Evolutionary conservation across 2,797 vertebrate species (phyloP).

Genomic region (Pelodytes ibericus): DNA sequence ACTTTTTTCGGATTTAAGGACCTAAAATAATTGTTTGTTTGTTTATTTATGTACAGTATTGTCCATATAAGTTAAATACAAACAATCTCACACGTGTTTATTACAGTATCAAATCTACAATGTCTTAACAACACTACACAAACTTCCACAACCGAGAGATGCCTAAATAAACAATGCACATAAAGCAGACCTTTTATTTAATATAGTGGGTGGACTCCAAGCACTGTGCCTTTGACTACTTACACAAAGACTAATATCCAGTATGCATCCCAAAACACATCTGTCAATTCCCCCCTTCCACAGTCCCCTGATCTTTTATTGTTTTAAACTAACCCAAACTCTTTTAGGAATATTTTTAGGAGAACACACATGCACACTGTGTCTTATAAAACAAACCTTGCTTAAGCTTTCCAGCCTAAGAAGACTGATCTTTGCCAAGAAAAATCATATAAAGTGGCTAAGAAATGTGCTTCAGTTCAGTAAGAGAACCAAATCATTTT

Average conservation of each 20-base stretch:
- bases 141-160: neutral
- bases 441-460: conserved; percentile 54
- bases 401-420: conserved; percentile 44
- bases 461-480: conserved; percentile 59
- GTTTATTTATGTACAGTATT: neutral
- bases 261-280: neutral
- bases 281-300: neutral
- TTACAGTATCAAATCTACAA: neutral
- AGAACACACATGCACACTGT: conserved; percentile 2
- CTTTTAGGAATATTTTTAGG: conserved; percentile 9
- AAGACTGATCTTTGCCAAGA: conserved; percentile 44
- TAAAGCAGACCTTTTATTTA: neutral
- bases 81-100: neutral
- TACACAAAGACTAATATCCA: neutral
- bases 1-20: no score
- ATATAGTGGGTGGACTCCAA: neutral
- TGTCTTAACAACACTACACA: neutral
- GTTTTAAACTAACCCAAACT: conserved; percentile 5
- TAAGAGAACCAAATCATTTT: conserved; percentile 59
- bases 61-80: neutral
- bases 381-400: conserved; percentile 42
- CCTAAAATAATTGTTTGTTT: neutral
- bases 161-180: neutral
- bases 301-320: neutral
- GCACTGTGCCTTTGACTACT: neutral